Conservation (phyloP, 1,140 invertebrate species). For the Magallana ariakensis region DNA sequence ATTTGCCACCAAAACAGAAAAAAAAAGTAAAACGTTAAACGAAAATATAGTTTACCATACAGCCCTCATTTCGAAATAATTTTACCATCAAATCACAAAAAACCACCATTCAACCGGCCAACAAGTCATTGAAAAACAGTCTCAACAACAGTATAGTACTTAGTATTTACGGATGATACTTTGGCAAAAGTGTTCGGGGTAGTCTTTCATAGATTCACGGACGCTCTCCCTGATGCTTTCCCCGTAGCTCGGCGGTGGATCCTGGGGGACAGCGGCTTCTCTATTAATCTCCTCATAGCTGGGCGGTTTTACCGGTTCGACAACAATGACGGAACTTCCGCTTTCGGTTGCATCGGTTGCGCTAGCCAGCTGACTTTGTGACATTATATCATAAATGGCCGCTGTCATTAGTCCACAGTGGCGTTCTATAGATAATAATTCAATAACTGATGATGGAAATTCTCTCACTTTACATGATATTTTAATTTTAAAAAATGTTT, state of each 20-base stretch:
- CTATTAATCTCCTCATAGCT: not conserved
- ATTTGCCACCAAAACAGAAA: too few relatives aligned
- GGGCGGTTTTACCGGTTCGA: slow-evolving; percentile 3
- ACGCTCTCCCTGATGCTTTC: not conserved
- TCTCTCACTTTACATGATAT: not conserved
- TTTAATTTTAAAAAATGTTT: not conserved
- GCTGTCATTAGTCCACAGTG: slow-evolving; percentile 10
- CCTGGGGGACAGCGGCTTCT: not conserved
- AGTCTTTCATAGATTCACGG: not conserved
- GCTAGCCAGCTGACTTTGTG: not conserved
- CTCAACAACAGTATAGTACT: too few relatives aligned
- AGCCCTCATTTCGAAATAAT: too few relatives aligned
- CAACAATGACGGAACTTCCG: not conserved
- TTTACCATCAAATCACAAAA: too few relatives aligned
- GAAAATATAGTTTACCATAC: too few relatives aligned
- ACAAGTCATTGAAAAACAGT: too few relatives aligned
- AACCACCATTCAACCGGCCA: too few relatives aligned
- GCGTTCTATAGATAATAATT: not conserved
- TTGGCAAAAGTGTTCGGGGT: not conserved
- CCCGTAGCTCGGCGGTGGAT: not conserved
- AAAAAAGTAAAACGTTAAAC: too few relatives aligned
- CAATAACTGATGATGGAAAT: too few relatives aligned
- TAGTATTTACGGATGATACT: not conserved
- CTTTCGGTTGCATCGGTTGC: not conserved
- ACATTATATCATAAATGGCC: not conserved